Conservation (phyloP, 2,888 invertebrate species). For the Perithous albicinctus region DNA sequence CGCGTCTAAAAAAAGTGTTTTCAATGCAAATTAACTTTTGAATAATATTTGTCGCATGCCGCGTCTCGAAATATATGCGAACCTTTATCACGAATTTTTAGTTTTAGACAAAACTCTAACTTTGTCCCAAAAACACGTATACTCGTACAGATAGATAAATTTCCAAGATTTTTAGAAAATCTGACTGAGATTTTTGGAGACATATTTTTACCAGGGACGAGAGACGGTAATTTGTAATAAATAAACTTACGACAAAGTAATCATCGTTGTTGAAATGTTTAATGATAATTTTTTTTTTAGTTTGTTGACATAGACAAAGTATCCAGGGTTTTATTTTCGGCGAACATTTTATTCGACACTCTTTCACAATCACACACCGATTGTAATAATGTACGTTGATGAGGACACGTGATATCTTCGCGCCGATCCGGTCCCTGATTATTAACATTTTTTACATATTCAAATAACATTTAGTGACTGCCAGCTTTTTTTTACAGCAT, state of each 20-base stretch:
- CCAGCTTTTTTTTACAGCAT: constrained; percentile 2
- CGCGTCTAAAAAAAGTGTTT: no score
- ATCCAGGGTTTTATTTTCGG: constrained; percentile 72
- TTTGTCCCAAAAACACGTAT: no score
- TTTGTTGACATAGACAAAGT: constrained; percentile 71
- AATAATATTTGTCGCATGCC: no score
- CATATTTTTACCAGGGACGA: not conserved
- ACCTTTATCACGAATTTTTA: no score
- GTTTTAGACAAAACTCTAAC: no score
- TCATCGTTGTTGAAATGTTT: constrained; percentile 63
- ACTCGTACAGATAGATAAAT: no score
- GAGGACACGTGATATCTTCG: constrained; percentile 33
- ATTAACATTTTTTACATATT: constrained; percentile 35
- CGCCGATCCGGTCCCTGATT: constrained; percentile 32
- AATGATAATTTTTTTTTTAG: constrained; percentile 52
- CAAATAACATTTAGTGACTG: not conserved
- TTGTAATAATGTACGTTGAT: constrained; percentile 45
- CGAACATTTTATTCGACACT: constrained; percentile 74
- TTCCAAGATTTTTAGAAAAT: not conserved
- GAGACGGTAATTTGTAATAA: not conserved
- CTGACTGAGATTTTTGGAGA: not conserved
- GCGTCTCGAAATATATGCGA: no score
- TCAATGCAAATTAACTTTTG: no score
- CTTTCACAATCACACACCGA: constrained; percentile 69
- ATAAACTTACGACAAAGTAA: not conserved